Percentiles rank a stretch among this genome's conserved stretches.
Conservation (phyloP, 2,797 vertebrate genomes). For the Microhierax caerulescens region DNA sequence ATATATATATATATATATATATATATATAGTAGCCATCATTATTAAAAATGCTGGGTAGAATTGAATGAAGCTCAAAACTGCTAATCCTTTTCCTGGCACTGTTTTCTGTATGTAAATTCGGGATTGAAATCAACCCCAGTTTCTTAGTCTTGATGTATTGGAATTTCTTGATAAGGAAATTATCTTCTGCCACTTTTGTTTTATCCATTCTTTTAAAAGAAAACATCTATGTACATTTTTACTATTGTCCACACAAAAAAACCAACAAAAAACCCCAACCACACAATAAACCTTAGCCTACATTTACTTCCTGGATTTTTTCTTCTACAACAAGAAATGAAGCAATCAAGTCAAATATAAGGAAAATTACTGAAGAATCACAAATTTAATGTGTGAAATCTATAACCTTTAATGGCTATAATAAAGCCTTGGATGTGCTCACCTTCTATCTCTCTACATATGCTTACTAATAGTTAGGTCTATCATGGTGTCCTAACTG, state of each 20-base stretch:
- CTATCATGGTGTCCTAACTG: not conserved
- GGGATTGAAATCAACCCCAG: not conserved
- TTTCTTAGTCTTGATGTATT: not conserved
- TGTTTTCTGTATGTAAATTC: not conserved
- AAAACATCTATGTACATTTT: not conserved
- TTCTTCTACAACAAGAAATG: not conserved
- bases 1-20: too few species aligned
- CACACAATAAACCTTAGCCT: not conserved
- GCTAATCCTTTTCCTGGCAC: not conserved
- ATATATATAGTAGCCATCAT: not conserved
- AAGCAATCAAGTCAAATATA: not conserved
- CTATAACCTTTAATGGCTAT: not conserved
- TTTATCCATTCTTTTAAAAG: not conserved
- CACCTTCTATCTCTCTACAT: not conserved
- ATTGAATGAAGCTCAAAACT: not conserved
- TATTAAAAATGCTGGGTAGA: not conserved
- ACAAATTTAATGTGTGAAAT: not conserved
- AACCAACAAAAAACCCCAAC: not conserved
- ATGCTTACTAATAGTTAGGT: constrained; percentile 5
- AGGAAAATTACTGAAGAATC: not conserved
- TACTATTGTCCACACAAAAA: not conserved
- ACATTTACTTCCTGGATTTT: not conserved
- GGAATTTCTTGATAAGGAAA: not conserved
- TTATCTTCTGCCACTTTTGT: not conserved
- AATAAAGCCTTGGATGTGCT: not conserved